Conservation (phyloP, 2,888 invertebrate species). For the Onchidella celtica region DNA sequence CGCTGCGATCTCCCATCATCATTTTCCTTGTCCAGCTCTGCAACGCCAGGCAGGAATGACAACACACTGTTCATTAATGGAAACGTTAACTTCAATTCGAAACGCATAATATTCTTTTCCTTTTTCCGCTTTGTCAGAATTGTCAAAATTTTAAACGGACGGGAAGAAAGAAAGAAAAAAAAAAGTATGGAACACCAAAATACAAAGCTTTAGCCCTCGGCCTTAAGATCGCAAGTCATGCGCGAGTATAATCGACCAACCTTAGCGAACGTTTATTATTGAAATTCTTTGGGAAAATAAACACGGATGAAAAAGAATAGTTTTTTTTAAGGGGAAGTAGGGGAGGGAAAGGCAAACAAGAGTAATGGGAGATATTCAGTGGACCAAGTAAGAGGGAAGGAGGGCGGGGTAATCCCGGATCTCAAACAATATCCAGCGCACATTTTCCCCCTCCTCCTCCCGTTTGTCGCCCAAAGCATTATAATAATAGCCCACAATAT, state of each 20-base stretch:
- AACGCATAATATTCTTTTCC: too few species aligned
- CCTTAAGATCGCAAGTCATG: neutral
- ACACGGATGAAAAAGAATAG: constrained; percentile 3
- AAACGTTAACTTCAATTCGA: too few species aligned
- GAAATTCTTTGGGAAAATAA: constrained; percentile 11
- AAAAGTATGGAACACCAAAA: too few species aligned
- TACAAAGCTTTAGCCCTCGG: neutral
- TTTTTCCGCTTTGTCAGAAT: too few species aligned
- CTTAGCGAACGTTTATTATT: constrained; percentile 24
- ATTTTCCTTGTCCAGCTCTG: too few species aligned
- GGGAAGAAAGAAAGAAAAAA: too few species aligned
- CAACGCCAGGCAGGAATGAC: too few species aligned
- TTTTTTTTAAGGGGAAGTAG: neutral
- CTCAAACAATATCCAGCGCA: constrained; percentile 8
- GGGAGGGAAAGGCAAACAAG: neutral
- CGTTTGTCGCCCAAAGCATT: too few species aligned
- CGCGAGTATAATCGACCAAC: constrained; percentile 4
- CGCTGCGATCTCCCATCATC: too few species aligned
- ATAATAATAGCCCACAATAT: too few species aligned
- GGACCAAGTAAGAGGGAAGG: neutral
- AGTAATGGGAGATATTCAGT: neutral
- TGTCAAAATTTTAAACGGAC: too few species aligned
- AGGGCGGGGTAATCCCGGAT: neutral
- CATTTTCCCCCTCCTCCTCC: neutral
- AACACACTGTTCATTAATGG: too few species aligned